Evolutionary conservation across 2,888 invertebrate genomes (phyloP).

Genomic region (Plemyria rubiginata): DNA sequence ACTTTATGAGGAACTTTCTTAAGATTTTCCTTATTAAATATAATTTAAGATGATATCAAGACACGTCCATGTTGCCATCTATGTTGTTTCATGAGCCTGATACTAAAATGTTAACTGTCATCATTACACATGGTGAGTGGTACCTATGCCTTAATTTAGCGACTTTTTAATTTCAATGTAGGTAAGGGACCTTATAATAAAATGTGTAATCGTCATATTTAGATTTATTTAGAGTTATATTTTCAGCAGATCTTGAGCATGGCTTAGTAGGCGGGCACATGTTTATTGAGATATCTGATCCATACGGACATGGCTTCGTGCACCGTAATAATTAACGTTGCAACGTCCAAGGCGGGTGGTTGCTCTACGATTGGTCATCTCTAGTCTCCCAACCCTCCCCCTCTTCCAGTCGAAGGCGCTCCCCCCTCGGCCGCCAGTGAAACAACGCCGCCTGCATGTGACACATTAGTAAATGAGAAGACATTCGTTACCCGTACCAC

Average conservation of each 20-base stretch:
- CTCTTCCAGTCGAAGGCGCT: slow-evolving; percentile 37
- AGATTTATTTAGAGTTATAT: no score
- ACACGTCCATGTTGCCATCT: background rate
- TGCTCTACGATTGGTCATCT: slow-evolving; percentile 74
- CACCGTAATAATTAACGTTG: slow-evolving; percentile 71
- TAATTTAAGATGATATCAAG: slow-evolving; percentile 2
- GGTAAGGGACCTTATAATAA: no score
- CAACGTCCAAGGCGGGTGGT: slow-evolving; percentile 60
- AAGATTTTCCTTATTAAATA: background rate
- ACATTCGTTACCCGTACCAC: slow-evolving; percentile 79
- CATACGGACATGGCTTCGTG: slow-evolving; percentile 45
- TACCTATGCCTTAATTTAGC: background rate
- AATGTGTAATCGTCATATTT: no score
- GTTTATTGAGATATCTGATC: slow-evolving; percentile 27
- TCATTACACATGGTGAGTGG: no score
- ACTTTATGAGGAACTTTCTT: slow-evolving; percentile 16
- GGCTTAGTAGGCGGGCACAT: background rate
- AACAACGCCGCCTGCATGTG: slow-evolving; percentile 84
- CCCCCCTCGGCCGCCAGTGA: slow-evolving; percentile 55
- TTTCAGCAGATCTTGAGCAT: background rate
- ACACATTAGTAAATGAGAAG: slow-evolving; percentile 86
- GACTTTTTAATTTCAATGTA: background rate
- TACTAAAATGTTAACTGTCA: no score
- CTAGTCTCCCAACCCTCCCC: slow-evolving; percentile 37
- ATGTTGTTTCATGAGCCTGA: background rate